phyloP scores from a whole-genome alignment of 1,140 invertebrate genomes.

The Bombyx mori region DNA sequence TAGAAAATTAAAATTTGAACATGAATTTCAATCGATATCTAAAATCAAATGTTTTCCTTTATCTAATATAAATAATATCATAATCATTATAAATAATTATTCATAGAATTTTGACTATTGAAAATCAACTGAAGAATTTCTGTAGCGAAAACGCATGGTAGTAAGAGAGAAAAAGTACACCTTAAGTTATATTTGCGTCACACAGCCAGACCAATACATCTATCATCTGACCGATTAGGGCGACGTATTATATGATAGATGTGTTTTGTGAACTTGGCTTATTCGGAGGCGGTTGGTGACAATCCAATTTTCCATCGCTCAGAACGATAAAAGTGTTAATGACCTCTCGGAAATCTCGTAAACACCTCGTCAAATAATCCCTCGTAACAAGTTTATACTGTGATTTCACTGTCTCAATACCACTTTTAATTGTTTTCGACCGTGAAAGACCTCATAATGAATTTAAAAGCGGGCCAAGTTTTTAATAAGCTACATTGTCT shows the following conservation, averaged over 20 bases:
- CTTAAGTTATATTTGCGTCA: constrained; percentile 1
- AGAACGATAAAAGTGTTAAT: constrained; percentile 46
- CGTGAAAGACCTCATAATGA: constrained; percentile 2
- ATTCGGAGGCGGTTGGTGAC: constrained; percentile 28
- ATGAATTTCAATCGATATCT: too few species aligned
- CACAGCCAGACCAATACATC: constrained; percentile 1
- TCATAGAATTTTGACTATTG: too few species aligned
- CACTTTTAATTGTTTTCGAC: constrained; percentile 10
- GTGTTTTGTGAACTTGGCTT: constrained; percentile 15
- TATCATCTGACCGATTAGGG: constrained; percentile 19
- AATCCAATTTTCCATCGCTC: constrained; percentile 33
- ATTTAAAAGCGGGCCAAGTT: background rate
- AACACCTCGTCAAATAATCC: constrained; percentile 34
- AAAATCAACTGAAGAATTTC: too few species aligned
- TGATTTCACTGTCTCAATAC: constrained; percentile 12
- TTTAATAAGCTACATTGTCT: too few species aligned
- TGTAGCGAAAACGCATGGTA: too few species aligned
- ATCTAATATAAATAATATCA: too few species aligned
- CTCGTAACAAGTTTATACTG: constrained; percentile 11
- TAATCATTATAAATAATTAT: too few species aligned
- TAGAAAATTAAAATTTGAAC: too few species aligned
- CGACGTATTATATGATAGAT: constrained; percentile 11
- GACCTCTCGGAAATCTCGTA: constrained; percentile 33
- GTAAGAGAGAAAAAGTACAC: background rate
- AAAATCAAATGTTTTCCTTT: too few species aligned